Conservation (phyloP, 1,140 invertebrate genomes). For the Papilio xuthus region DNA sequence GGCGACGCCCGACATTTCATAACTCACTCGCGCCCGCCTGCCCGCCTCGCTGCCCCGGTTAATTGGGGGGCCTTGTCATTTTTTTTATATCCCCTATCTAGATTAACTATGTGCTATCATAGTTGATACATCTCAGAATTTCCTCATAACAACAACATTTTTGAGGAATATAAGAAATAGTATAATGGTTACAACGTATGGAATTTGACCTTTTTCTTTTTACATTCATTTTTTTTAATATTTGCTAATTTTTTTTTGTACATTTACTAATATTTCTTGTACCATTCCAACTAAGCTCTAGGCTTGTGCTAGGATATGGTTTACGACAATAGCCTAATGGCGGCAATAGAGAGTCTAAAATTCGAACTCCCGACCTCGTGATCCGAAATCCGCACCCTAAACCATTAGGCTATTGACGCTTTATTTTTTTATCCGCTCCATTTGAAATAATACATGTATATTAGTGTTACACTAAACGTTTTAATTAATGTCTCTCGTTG, state of each 20-base stretch:
- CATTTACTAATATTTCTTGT: no score
- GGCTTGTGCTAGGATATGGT: no score
- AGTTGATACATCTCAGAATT: neutral
- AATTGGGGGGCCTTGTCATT: conserved; percentile 18
- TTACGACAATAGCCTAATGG: no score
- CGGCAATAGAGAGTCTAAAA: no score
- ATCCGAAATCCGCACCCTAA: no score
- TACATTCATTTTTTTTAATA: no score
- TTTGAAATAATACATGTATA: neutral
- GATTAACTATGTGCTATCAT: neutral
- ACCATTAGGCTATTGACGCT: no score
- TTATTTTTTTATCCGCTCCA: no score
- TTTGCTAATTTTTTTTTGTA: no score
- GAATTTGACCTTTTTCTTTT: neutral
- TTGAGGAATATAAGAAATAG: neutral
- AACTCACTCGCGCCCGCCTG: conserved; percentile 8
- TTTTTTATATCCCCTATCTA: conserved; percentile 22
- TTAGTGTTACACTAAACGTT: neutral
- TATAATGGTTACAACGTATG: no score
- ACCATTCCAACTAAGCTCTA: no score
- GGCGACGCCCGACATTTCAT: conserved; percentile 11
- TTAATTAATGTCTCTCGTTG: neutral
- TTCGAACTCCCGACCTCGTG: no score
- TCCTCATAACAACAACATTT: neutral
- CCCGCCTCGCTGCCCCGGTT: conserved; percentile 17